Conservation (phyloP, 2,113 vertebrate genomes). For the Onychostoma macrolepis region DNA sequence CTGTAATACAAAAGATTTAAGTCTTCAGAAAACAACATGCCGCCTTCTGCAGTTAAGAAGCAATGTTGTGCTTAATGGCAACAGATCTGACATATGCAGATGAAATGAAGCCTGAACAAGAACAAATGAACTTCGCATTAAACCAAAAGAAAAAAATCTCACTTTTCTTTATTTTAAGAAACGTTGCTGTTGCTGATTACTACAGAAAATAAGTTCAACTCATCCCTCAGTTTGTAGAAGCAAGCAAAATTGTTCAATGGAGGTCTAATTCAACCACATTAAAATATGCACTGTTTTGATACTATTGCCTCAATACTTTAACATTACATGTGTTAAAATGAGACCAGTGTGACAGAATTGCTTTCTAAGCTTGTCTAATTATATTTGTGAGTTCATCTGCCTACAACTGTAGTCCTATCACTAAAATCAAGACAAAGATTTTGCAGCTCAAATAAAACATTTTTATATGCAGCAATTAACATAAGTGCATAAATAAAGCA, state of each 20-base stretch:
- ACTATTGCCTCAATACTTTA: background rate
- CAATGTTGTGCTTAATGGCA: constrained; percentile 8
- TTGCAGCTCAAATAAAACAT: background rate
- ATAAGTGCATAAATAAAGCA: background rate
- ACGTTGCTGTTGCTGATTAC: background rate
- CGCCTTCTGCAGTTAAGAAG: background rate
- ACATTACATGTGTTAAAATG: background rate
- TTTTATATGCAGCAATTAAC: background rate
- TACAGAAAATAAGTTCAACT: background rate
- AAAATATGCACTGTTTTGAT: background rate
- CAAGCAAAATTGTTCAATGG: background rate
- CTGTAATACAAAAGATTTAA: background rate
- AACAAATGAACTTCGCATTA: background rate
- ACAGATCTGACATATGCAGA: constrained; percentile 9
- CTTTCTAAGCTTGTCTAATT: background rate
- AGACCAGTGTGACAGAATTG: background rate
- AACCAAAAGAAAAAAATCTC: background rate
- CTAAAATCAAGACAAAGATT: background rate
- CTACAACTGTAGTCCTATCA: background rate
- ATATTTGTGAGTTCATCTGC: background rate
- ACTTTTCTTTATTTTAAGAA: background rate
- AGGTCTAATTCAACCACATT: background rate
- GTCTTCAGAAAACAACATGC: background rate
- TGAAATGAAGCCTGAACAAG: background rate
- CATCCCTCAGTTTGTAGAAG: background rate